These are phyloP conservation scores for Oxyteleia sp. DNA, from an alignment of 2,888 invertebrate genomes.

Conservation along the genomic window DNA sequence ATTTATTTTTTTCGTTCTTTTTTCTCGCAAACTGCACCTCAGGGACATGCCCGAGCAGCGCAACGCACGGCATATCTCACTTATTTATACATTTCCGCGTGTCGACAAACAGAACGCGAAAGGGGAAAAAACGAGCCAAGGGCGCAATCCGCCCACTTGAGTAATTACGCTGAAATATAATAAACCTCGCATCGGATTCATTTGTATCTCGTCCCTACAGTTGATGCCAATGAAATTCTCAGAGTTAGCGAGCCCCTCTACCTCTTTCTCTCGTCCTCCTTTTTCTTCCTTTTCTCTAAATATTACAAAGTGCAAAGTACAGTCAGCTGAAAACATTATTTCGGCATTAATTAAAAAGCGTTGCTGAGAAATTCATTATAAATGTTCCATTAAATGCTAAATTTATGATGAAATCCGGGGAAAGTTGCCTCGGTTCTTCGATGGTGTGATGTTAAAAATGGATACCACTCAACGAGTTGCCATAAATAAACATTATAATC, in stretches of 20 bases:
- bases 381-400: not conserved
- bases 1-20: too few relatives aligned
- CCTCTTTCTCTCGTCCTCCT: slow-evolving; percentile 14
- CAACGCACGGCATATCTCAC: slow-evolving; percentile 49
- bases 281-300: too few relatives aligned
- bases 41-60: slow-evolving; percentile 32
- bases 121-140: slow-evolving; percentile 30
- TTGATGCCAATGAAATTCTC: slow-evolving; percentile 18
- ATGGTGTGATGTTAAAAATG: too few relatives aligned
- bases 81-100: slow-evolving; percentile 49
- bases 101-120: slow-evolving; percentile 18
- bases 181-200: slow-evolving; percentile 20
- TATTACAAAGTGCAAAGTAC: slow-evolving; percentile 35
- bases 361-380: slow-evolving; percentile 24
- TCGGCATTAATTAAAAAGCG: slow-evolving; percentile 46
- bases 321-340: slow-evolving; percentile 29
- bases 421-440: too few relatives aligned
- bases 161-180: slow-evolving; percentile 32
- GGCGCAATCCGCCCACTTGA: slow-evolving; percentile 33
- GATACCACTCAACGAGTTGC: too few relatives aligned
- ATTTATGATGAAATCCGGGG: too few relatives aligned
- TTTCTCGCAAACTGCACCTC: too few relatives aligned
- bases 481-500: too few relatives aligned
- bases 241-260: not conserved
- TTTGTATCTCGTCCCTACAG: slow-evolving; percentile 19